phyloP scores from a whole-genome alignment of 1,140 invertebrate species.

The Megalopta genalis region DNA sequence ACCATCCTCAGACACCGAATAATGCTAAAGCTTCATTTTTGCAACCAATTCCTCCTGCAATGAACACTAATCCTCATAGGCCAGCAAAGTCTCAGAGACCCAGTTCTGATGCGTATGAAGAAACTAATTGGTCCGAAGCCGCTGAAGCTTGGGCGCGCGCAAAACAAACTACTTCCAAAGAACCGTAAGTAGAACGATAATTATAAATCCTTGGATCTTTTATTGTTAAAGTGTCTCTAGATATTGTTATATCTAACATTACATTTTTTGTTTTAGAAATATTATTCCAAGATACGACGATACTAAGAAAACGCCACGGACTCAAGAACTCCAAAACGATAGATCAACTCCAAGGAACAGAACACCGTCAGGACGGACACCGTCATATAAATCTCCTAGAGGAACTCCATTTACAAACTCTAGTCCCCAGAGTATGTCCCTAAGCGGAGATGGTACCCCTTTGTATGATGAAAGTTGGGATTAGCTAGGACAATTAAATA shows the following conservation, averaged over 20 bases:
- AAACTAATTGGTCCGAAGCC: slow-evolving; percentile 90
- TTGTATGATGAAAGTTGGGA: slow-evolving; percentile 91
- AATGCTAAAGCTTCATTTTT: slow-evolving; percentile 80
- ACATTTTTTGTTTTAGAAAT: slow-evolving; percentile 46
- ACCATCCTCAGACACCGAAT: slow-evolving; percentile 80
- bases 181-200: slow-evolving; percentile 68
- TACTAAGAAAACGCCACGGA: slow-evolving; percentile 75
- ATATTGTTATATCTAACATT: not conserved
- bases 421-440: slow-evolving; percentile 91
- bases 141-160: slow-evolving; percentile 90
- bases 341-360: slow-evolving; percentile 74
- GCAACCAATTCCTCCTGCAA: slow-evolving; percentile 80
- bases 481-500: slow-evolving; percentile 30
- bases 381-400: slow-evolving; percentile 70
- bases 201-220: not conserved
- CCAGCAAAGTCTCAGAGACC: slow-evolving; percentile 77
- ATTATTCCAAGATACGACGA: slow-evolving; percentile 78
- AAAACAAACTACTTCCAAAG: slow-evolving; percentile 67
- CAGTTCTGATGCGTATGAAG: slow-evolving; percentile 74
- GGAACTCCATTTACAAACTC: slow-evolving; percentile 91
- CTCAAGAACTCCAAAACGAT: slow-evolving; percentile 64
- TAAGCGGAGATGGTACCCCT: slow-evolving; percentile 92
- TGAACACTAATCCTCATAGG: slow-evolving; percentile 79
- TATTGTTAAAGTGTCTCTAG: not conserved
- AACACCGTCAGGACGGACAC: slow-evolving; percentile 54